Percentiles rank a stretch among this genome's conserved stretches.
phyloP scores from a whole-genome alignment of 1,140 invertebrate species.

The Orchesella cincta region DNA sequence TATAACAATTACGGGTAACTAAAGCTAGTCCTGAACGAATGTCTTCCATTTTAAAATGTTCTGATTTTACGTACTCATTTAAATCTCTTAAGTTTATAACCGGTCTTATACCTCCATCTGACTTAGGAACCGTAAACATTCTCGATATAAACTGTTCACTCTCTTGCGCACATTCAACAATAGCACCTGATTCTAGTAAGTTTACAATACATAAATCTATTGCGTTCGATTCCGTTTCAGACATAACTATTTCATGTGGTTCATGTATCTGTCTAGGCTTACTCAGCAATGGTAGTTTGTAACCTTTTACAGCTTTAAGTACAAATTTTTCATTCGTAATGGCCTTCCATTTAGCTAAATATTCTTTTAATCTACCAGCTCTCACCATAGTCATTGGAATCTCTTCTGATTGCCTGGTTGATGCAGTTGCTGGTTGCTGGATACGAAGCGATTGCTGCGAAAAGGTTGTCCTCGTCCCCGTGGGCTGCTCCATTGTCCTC shows the following conservation, averaged over 20 bases:
- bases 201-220: neutral
- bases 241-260: neutral
- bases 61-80: constrained; percentile 28
- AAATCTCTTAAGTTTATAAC: constrained; percentile 40
- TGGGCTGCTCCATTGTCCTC: neutral
- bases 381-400: neutral
- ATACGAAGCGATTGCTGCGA: neutral
- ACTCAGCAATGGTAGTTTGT: neutral
- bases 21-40: constrained; percentile 17
- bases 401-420: neutral
- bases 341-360: neutral
- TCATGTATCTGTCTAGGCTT: neutral
- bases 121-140: constrained; percentile 23
- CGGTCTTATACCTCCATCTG: constrained; percentile 18
- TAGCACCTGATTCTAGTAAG: neutral
- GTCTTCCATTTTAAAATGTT: constrained; percentile 47
- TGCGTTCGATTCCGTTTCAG: neutral
- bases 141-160: neutral
- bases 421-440: constrained; percentile 8
- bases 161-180: neutral
- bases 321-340: neutral
- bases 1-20: constrained; percentile 25
- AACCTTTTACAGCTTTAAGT: neutral
- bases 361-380: neutral
- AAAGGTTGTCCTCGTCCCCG: neutral